A percentile compares a stretch with the other conserved stretches of the same genome.
Evolutionary conservation across 2,888 invertebrate species (phyloP).

Genomic region (Tribolium freemani): DNA sequence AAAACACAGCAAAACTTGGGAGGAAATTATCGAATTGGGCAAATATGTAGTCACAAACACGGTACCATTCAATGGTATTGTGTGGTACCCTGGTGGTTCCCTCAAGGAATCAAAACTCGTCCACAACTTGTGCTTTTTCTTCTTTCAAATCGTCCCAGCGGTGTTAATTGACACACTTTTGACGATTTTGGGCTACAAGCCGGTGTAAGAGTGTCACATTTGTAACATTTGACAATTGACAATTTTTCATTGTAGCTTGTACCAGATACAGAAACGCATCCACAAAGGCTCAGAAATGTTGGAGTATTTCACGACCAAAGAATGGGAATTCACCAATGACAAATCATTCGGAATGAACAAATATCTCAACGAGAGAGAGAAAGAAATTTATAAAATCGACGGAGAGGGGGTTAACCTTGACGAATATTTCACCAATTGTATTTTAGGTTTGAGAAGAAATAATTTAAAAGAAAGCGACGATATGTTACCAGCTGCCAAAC

Average conservation of each 20-base stretch:
- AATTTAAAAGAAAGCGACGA: constrained; percentile 88
- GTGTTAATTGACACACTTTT: constrained; percentile 85
- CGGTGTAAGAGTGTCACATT: constrained; percentile 76
- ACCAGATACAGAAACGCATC: constrained; percentile 86
- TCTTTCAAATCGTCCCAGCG: constrained; percentile 94
- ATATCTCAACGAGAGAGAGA: constrained; percentile 76
- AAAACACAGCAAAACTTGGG: constrained; percentile 88
- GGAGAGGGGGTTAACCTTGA: constrained; percentile 80
- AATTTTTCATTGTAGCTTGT: constrained; percentile 72
- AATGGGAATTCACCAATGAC: constrained; percentile 88
- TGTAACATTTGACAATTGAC: constrained; percentile 6
- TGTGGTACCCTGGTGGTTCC: constrained; percentile 87
- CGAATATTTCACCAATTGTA: constrained; percentile 86
- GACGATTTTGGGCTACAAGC: constrained; percentile 86
- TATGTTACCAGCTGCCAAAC: constrained; percentile 82
- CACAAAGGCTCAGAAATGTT: constrained; percentile 89
- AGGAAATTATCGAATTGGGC: constrained; percentile 86
- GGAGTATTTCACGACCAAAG: constrained; percentile 91
- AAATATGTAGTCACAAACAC: constrained; percentile 80
- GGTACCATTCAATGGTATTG: constrained; percentile 87
- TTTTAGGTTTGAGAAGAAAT: constrained; percentile 81
- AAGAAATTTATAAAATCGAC: constrained; percentile 77
- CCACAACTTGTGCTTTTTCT: constrained; percentile 85
- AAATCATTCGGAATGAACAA: constrained; percentile 71
- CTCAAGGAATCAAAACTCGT: constrained; percentile 84